A percentile compares a stretch with the other conserved stretches of the same genome.
phyloP scores from a whole-genome alignment of 2,797 vertebrate genomes.

The Macroramphosus scolopax region DNA sequence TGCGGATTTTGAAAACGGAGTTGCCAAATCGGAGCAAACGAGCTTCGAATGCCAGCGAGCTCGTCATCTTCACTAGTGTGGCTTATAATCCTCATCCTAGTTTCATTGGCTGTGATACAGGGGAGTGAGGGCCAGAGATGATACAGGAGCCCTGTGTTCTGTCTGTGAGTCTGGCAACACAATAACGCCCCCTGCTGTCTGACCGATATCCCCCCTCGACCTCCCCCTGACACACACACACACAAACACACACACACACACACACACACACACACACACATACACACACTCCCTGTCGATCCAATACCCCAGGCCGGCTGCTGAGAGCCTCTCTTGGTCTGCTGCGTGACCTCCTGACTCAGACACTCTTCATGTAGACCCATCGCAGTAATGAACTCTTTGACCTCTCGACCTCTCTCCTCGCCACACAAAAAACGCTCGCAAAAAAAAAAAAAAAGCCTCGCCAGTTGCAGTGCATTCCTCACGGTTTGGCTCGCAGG shows the following conservation, averaged over 20 bases:
- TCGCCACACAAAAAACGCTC: slow-evolving; percentile 38
- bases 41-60: slow-evolving; percentile 33
- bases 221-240: background rate
- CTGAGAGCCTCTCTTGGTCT: too few relatives aligned
- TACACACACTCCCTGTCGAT: too few relatives aligned
- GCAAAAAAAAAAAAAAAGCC: slow-evolving; percentile 9
- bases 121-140: slow-evolving; percentile 28
- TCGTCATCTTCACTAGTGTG: slow-evolving; percentile 22
- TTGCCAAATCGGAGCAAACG: slow-evolving; percentile 62
- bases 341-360: slow-evolving; percentile 40
- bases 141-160: slow-evolving; percentile 26
- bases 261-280: slow-evolving; percentile 4
- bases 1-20: too few relatives aligned
- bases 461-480: slow-evolving; percentile 60
- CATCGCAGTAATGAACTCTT: slow-evolving; percentile 59
- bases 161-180: slow-evolving; percentile 53
- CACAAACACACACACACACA: background rate
- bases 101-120: slow-evolving; percentile 45
- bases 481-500: slow-evolving; percentile 60
- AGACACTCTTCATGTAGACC: slow-evolving; percentile 42
- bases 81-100: slow-evolving; percentile 25
- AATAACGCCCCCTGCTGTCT: slow-evolving; percentile 75
- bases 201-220: slow-evolving; percentile 5
- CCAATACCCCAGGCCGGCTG: background rate
- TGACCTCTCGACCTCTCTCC: slow-evolving; percentile 44